Conservation (phyloP, 2,797 vertebrate genomes). For the Clarias laeviceps region DNA sequence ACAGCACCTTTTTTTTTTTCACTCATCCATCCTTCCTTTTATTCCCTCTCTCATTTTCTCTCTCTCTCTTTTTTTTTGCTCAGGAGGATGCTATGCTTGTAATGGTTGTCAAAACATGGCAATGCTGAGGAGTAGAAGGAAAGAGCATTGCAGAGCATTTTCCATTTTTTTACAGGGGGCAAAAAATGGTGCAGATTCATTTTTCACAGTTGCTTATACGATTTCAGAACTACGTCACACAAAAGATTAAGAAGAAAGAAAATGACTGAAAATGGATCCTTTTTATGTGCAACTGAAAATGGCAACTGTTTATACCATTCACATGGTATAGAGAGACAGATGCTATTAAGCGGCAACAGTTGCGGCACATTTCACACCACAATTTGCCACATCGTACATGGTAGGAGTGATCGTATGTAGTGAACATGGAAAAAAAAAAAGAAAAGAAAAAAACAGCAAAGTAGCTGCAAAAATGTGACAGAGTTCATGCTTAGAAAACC, state of each 20-base stretch:
- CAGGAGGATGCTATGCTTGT: slow-evolving; percentile 63
- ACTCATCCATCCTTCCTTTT: slow-evolving; percentile 15
- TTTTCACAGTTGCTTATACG: slow-evolving; percentile 61
- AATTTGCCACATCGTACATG: slow-evolving; percentile 46
- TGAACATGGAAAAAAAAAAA: background rate
- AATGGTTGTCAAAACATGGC: slow-evolving; percentile 60
- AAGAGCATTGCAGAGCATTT: slow-evolving; percentile 63
- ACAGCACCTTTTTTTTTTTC: slow-evolving; percentile 81
- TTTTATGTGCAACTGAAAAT: slow-evolving; percentile 41
- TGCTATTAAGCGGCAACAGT: slow-evolving; percentile 47
- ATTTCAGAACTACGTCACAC: slow-evolving; percentile 57
- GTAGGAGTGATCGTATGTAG: slow-evolving; percentile 27
- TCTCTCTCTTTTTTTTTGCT: background rate
- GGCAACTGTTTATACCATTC: slow-evolving; percentile 49
- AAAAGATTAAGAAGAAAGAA: slow-evolving; percentile 49
- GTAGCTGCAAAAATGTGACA: slow-evolving; percentile 55
- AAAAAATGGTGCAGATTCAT: slow-evolving; percentile 54
- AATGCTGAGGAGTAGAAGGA: slow-evolving; percentile 31
- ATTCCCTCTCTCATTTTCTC: background rate
- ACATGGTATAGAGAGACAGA: slow-evolving; percentile 48
- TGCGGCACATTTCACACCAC: slow-evolving; percentile 57
- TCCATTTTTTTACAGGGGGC: slow-evolving; percentile 51
- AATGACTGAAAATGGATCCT: slow-evolving; percentile 44
- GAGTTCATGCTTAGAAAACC: slow-evolving; percentile 60
- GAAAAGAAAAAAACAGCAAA: slow-evolving; percentile 19